Conservation (phyloP, 2,888 invertebrate species). For the Seira musarum region DNA sequence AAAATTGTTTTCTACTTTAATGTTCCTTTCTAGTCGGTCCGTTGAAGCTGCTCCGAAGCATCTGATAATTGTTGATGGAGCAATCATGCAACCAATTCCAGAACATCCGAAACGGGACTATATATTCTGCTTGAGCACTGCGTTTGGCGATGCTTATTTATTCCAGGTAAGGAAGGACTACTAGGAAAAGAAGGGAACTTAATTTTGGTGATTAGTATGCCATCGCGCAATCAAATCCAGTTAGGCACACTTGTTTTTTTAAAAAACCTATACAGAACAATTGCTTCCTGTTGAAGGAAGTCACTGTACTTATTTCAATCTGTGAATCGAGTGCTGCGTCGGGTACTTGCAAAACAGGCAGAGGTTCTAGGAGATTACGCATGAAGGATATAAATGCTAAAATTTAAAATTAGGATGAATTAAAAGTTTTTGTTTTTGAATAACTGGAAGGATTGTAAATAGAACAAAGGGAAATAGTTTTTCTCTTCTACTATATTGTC, state of each 20-base stretch:
- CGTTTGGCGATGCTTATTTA: constrained; percentile 97
- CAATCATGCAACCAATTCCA: constrained; percentile 99
- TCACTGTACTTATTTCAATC: neutral
- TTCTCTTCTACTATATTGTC: too few species aligned
- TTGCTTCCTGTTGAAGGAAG: neutral
- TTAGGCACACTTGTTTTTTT: too few species aligned
- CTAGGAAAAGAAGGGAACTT: too few species aligned
- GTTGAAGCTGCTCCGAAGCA: constrained; percentile 96
- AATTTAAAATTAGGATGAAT: too few species aligned
- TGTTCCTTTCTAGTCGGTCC: constrained; percentile 73
- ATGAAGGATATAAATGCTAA: too few species aligned
- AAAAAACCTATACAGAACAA: too few species aligned
- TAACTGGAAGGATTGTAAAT: too few species aligned
- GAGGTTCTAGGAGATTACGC: too few species aligned
- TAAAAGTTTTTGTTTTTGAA: too few species aligned
- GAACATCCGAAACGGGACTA: constrained; percentile 98
- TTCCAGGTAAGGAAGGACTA: constrained; percentile 90
- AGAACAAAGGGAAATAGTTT: too few species aligned
- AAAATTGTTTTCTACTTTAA: neutral
- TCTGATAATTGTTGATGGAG: constrained; percentile 95
- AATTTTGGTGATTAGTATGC: too few species aligned
- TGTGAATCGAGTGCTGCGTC: neutral
- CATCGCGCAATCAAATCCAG: too few species aligned
- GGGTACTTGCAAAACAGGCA: neutral
- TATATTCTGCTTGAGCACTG: constrained; percentile 98